phyloP scores from a whole-genome alignment of 1,140 invertebrate genomes.

The Trichoplusia ni region DNA sequence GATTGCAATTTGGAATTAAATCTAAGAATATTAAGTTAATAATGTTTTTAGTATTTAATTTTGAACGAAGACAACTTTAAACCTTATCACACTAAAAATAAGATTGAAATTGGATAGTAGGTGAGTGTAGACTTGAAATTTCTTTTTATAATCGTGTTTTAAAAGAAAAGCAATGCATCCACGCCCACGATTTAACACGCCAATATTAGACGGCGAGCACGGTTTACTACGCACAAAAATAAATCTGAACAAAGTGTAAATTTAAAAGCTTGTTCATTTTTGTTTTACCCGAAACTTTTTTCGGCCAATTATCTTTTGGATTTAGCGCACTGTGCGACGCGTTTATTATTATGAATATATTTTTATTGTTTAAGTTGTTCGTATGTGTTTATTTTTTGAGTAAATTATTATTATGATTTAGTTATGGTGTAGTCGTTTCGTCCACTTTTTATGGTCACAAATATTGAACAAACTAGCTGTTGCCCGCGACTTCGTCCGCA shows the following conservation, averaged over 20 bases:
- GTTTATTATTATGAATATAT: too few species aligned
- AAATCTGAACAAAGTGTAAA: constrained; percentile 32
- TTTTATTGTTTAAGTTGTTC: too few species aligned
- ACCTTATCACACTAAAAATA: not conserved
- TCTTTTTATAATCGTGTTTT: constrained; percentile 41
- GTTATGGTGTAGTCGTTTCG: too few species aligned
- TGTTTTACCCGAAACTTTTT: not conserved
- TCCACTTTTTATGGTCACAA: too few species aligned
- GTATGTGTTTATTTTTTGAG: too few species aligned
- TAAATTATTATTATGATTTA: too few species aligned
- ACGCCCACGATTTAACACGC: constrained; percentile 36
- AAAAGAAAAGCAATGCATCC: constrained; percentile 46
- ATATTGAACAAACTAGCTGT: too few species aligned
- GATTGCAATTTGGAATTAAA: too few species aligned
- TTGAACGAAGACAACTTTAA: too few species aligned
- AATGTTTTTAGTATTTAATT: too few species aligned
- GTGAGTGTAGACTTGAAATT: not conserved
- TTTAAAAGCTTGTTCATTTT: constrained; percentile 4
- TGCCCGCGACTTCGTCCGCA: too few species aligned
- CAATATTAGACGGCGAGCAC: constrained; percentile 38
- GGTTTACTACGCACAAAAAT: constrained; percentile 40
- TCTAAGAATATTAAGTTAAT: too few species aligned
- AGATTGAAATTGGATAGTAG: constrained; percentile 10
- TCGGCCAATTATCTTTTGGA: not conserved
- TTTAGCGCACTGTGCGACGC: not conserved